Conservation (phyloP, 2,113 vertebrate species). For the Triplophysa tibetana region DNA sequence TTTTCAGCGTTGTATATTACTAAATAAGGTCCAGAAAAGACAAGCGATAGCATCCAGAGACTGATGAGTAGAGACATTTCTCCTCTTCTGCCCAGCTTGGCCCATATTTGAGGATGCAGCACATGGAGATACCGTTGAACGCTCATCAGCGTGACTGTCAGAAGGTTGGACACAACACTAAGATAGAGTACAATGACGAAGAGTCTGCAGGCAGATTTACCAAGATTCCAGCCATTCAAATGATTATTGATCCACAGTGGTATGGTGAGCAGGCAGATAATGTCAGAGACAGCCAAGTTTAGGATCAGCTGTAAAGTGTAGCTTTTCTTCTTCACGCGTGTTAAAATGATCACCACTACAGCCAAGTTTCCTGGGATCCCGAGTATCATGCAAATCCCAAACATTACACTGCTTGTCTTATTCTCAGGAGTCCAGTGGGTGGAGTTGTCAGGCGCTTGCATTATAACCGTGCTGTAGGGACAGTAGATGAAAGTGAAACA, state of each 20-base stretch:
- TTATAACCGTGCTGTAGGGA: background rate
- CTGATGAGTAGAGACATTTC: constrained; percentile 51
- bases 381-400: constrained; percentile 54
- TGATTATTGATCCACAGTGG: constrained; percentile 71
- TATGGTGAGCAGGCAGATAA: constrained; percentile 67
- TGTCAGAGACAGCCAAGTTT: constrained; percentile 68
- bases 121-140: constrained; percentile 65
- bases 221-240: constrained; percentile 62
- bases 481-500: background rate
- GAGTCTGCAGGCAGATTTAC: constrained; percentile 56
- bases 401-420: background rate
- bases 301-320: constrained; percentile 66
- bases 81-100: constrained; percentile 48
- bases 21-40: constrained; percentile 57
- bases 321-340: constrained; percentile 59
- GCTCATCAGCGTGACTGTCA: constrained; percentile 66
- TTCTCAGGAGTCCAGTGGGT: background rate
- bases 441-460: background rate
- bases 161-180: constrained; percentile 68
- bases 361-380: constrained; percentile 68
- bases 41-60: constrained; percentile 35
- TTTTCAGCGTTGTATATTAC: constrained; percentile 56
- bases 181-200: constrained; percentile 64
- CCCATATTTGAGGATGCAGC: constrained; percentile 61
- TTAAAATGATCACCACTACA: constrained; percentile 63